Base-by-base conservation (phyloP, 2,113 vertebrate species). In the Misgurnus mizolepis region DNA sequence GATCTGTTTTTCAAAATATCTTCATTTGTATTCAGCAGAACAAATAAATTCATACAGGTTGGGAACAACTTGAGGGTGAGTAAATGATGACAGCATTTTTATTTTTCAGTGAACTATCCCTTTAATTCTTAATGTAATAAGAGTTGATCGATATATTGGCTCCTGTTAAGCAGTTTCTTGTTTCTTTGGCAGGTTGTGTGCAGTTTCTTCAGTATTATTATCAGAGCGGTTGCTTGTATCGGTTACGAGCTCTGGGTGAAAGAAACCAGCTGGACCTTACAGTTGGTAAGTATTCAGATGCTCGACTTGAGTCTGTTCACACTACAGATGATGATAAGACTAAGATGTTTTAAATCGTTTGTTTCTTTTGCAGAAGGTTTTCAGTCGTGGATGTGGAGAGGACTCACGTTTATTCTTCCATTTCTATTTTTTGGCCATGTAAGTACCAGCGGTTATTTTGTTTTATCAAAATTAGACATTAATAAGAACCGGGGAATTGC, bases 361-460 rank as follows among this genome's bases (percentile, higher is more conserved):
- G 41, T 56, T 18, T 53, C n/a, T 55, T 15, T 67, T 77, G 14
- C 91, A 99, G 98, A 99, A 90, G 98, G 98, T 40, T 99, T 99
- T 88, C 98, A 99, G 92, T 99, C 98, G 12, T 99, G 98, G 98
- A 99, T 99, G 98, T 99, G 98, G 98, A 92, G 97, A 79, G 98
- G 98, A 3, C 94, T 99, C 85, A 97, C 98, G 0, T 99, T 99
- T 87, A 94, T 99, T 61, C 92, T 99, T 72, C 97, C 98, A 1
- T 98, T 97, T 85, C 92, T 99, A 72, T 99, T 99, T 91, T 99
- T 96, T 65, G 97, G 97, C 56, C 98, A 99, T 0, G 98, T 99
- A 93, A 98, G 98, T 96, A 15, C 4, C 70, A 67, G n/a, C 39
- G 0, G 14, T 15, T 40, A 47, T 34, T 34, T 34, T 34, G 1